Conservation (phyloP, 2,113 vertebrate species). For the Etia nguti region DNA sequence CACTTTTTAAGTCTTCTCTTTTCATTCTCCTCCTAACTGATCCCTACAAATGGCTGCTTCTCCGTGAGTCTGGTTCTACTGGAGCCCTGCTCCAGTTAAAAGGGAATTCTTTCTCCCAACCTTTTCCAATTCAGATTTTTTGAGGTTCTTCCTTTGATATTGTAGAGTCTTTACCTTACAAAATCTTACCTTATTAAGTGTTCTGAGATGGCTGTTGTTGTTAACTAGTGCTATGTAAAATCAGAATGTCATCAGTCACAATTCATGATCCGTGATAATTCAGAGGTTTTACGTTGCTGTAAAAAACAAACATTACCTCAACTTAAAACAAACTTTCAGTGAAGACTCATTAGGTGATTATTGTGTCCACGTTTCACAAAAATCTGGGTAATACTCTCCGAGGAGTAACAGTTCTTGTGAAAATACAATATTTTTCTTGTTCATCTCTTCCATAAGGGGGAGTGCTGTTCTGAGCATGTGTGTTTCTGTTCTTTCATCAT, state of each 20-base stretch:
- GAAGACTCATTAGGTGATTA: not conserved
- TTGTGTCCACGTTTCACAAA: not conserved
- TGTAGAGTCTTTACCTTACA: not conserved
- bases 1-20: not conserved
- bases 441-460: not conserved
- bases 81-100: not conserved
- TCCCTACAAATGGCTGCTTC: fast-evolving
- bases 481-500: not conserved
- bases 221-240: not conserved
- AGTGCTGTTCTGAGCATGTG: not conserved
- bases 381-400: not conserved
- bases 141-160: not conserved
- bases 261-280: not conserved
- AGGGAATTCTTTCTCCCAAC: not conserved
- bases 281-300: not conserved
- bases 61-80: fast-evolving
- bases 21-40: not conserved
- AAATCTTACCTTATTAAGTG: not conserved
- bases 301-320: not conserved
- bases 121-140: not conserved
- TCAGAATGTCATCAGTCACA: not conserved
- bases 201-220: not conserved
- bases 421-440: not conserved
- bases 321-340: not conserved
- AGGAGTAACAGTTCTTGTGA: not conserved